Percentiles rank a stretch among this genome's conserved stretches.
These are phyloP conservation scores for Odontocolon sp. DNA, from an alignment of 2,888 invertebrate genomes.

Conservation along the genomic window DNA sequence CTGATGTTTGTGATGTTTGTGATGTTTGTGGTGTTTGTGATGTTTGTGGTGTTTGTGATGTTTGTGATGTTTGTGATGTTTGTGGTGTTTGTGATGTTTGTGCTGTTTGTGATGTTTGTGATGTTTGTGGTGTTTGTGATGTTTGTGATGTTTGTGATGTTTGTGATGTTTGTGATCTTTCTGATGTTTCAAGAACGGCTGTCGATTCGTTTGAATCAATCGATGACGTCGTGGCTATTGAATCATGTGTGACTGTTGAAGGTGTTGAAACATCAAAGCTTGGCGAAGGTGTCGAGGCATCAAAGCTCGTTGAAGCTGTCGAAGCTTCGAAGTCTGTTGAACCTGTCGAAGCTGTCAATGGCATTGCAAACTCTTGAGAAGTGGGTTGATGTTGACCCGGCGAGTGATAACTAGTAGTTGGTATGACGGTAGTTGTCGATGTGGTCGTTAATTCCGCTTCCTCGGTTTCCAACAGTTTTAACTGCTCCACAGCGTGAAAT, in stretches of 20 bases:
- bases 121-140: not conserved
- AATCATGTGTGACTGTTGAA: not conserved
- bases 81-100: not conserved
- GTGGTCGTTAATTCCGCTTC: constrained; percentile 32
- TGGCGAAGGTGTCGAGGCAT: constrained; percentile 26
- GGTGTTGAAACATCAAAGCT: not conserved
- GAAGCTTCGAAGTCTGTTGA: not conserved
- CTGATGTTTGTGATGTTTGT: no score
- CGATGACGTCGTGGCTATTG: no score
- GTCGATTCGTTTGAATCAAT: no score
- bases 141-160: not conserved
- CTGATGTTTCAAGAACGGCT: not conserved
- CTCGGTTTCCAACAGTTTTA: constrained; percentile 66
- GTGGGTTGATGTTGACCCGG: constrained; percentile 68
- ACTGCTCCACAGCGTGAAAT: constrained; percentile 75
- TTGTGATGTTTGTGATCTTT: no score
- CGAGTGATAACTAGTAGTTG: constrained; percentile 67
- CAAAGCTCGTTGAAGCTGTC: not conserved
- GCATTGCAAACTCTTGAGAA: constrained; percentile 28
- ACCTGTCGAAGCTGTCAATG: constrained; percentile 4
- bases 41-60: no score
- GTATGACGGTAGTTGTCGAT: constrained; percentile 46
- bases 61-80: not conserved
- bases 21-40: not conserved
- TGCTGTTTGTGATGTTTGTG: no score